Percentiles rank a stretch among this genome's conserved stretches.
phyloP scores from a whole-genome alignment of 2,797 vertebrate genomes.

The Novumbra hubbsi region DNA sequence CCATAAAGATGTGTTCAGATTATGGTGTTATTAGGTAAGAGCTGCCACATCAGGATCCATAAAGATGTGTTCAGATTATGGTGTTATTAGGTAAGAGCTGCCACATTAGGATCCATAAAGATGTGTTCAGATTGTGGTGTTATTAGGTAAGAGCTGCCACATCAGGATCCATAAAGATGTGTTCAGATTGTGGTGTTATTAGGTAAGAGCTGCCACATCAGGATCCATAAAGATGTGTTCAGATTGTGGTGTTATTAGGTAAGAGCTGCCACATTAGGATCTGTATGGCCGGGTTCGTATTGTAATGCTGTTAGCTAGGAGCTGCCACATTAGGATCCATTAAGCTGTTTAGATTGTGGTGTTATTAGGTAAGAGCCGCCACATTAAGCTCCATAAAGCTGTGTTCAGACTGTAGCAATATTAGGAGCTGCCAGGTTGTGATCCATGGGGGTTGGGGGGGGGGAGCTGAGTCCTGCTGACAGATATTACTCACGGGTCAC shows the following conservation, averaged over 20 bases:
- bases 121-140: not conserved
- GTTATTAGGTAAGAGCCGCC: not conserved
- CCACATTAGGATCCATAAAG: not conserved
- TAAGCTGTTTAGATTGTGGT: not conserved
- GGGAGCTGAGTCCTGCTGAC: conserved; percentile 1
- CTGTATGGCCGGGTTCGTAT: not conserved
- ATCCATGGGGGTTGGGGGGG: not conserved
- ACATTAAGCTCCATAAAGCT: not conserved
- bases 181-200: not conserved
- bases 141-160: not conserved
- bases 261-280: not conserved
- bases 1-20: not conserved
- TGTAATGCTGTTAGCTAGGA: not conserved
- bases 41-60: not conserved
- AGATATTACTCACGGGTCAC: conserved; percentile 4
- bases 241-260: not conserved
- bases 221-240: not conserved
- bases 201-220: not conserved
- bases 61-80: not conserved
- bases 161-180: not conserved
- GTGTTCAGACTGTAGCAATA: not conserved
- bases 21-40: not conserved
- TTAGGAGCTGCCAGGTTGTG: not conserved
- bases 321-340: not conserved
- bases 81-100: not conserved